Base-by-base conservation (phyloP, 2,888 invertebrate species). In the Lasioglossum figueresi region DNA sequence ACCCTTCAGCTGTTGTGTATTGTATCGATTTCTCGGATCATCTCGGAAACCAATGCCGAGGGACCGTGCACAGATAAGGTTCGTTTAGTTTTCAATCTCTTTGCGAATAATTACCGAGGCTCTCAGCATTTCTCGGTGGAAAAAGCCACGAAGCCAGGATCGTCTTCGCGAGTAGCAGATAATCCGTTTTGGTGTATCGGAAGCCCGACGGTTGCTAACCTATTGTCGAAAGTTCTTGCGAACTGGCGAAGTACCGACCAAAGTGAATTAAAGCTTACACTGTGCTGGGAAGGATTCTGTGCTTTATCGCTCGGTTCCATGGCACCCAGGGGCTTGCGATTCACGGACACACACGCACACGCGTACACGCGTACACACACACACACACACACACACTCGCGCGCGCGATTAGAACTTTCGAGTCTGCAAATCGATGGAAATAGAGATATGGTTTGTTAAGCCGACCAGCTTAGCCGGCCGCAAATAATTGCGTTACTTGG, bases 201-300 rank as follows among this genome's bases (percentile, higher is more conserved):
- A 27, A 71, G 43, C 14, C 16, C 43, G 27, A 23, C 43, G 43
- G 43, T 48, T 71, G 43, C 27, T 43, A 43, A 71, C 43, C 71
- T 43, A 71, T 43, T 70, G 70, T 23, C 12, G n/a, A 12, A 70
- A 70, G 70, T 37, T 71, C 27, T 70, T 27, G 43, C 27, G 43
- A 71, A 27, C 43, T 14, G 43, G 27, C n/a, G 27, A 71, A 43
- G 43, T 37, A 71, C 71, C 14, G 14, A 23, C n/a, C 43, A 19
- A 71, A 71, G 71, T 71, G 71, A 71, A 43, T 71, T 71, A 40
- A 71, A 71, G 27, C 71, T 56, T 12, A n/a, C 27, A 6, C 27
- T 27, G 27, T 34, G 12, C 40, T 34, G 3, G 71, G n/a, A 43
- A 43, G 40, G 43, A 43, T 40, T 37, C 70, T n/a, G 40, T n/a